A percentile compares a stretch with the other conserved stretches of the same genome.
Evolutionary conservation across 2,888 invertebrate species (phyloP).

Genomic region (Liopterus haemorrhoidalis): DNA sequence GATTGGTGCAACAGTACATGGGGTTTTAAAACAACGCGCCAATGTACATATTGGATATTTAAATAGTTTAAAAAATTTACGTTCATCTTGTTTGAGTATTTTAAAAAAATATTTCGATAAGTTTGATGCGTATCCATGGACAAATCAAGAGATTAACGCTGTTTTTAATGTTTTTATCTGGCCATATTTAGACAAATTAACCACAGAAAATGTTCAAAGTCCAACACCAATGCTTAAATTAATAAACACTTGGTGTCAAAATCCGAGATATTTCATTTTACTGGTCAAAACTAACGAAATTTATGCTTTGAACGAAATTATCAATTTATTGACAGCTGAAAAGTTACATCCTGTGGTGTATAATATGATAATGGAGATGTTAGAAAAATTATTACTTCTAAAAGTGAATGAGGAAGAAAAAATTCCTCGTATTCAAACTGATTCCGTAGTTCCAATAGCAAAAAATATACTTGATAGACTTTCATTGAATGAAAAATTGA

Average conservation of each 20-base stretch:
- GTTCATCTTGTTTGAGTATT: slow-evolving; percentile 56
- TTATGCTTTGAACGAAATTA: slow-evolving; percentile 61
- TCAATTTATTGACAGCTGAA: slow-evolving; percentile 63
- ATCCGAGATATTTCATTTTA: slow-evolving; percentile 69
- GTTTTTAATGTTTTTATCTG: slow-evolving; percentile 74
- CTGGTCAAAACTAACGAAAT: slow-evolving; percentile 55
- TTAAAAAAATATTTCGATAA: slow-evolving; percentile 71
- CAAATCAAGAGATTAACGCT: slow-evolving; percentile 60
- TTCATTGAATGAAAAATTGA: slow-evolving; percentile 48
- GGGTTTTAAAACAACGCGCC: slow-evolving; percentile 53
- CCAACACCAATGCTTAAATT: slow-evolving; percentile 77
- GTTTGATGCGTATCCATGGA: slow-evolving; percentile 73
- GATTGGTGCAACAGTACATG: slow-evolving; percentile 60
- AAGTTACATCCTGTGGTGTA: slow-evolving; percentile 63
- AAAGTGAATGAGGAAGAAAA: slow-evolving; percentile 54
- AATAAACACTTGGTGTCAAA: slow-evolving; percentile 72
- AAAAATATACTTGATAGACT: slow-evolving; percentile 37
- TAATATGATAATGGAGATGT: slow-evolving; percentile 64
- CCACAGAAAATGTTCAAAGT: slow-evolving; percentile 73
- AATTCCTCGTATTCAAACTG: slow-evolving; percentile 39
- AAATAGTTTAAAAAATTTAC: slow-evolving; percentile 59
- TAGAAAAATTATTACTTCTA: slow-evolving; percentile 66
- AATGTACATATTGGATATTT: slow-evolving; percentile 59
- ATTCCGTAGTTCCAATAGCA: slow-evolving; percentile 44
- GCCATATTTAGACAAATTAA: slow-evolving; percentile 70